A percentile compares a stretch with the other conserved stretches of the same genome.
These are phyloP conservation scores for Drosophila insularis DNA, from an alignment of 1,140 invertebrate genomes.

Conservation along the genomic window DNA sequence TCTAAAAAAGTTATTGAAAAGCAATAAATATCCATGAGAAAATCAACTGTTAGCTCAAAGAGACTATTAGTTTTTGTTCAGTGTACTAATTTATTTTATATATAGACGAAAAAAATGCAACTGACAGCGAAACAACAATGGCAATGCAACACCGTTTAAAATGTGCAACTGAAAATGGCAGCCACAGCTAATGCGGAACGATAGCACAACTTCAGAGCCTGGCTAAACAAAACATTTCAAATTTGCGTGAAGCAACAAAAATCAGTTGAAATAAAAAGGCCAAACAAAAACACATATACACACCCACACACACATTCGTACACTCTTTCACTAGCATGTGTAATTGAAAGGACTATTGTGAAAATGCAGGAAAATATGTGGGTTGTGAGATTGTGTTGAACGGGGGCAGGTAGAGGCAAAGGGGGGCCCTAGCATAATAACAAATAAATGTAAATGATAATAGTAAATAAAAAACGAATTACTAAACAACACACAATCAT, in stretches of 20 bases:
- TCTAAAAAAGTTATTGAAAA: too few relatives aligned
- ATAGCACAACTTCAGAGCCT: constrained; percentile 25
- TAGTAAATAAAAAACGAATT: constrained; percentile 81
- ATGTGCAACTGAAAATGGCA: constrained; percentile 44
- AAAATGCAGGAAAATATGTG: constrained; percentile 12
- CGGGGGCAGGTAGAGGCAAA: neutral
- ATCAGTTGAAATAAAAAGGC: constrained; percentile 43
- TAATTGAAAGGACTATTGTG: constrained; percentile 28
- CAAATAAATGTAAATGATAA: constrained; percentile 81
- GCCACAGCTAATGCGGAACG: constrained; percentile 16
- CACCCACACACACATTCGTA: neutral
- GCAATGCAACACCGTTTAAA: constrained; percentile 26
- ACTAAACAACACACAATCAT: constrained; percentile 77
- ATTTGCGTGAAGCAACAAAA: constrained; percentile 59
- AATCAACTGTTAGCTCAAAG: too few relatives aligned
- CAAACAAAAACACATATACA: constrained; percentile 29
- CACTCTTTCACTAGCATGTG: constrained; percentile 4
- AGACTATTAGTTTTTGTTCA: neutral
- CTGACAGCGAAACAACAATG: constrained; percentile 46
- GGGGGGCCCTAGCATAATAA: constrained; percentile 65
- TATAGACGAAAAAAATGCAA: neutral
- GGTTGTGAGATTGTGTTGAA: constrained; percentile 4
- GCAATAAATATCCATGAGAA: too few relatives aligned
- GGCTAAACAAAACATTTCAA: constrained; percentile 64
- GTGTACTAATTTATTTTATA: neutral